phyloP scores from a whole-genome alignment of 1,140 invertebrate genomes.

The Bombus pascuorum region DNA sequence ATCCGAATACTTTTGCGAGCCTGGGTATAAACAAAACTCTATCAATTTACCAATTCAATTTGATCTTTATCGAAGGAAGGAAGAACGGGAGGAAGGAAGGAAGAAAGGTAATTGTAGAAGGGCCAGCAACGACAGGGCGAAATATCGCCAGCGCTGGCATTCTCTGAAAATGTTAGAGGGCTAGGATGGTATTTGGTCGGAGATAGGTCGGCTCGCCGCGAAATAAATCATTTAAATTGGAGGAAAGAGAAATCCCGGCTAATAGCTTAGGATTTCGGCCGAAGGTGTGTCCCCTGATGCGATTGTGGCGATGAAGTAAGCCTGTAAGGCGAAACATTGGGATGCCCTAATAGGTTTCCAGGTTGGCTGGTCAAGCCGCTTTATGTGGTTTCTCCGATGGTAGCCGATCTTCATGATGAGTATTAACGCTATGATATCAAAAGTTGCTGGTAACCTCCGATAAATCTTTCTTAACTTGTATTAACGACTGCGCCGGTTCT shows the following conservation, averaged over 20 bases:
- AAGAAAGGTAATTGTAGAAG: constrained; percentile 2
- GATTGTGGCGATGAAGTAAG: constrained; percentile 71
- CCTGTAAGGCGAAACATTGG: constrained; percentile 67
- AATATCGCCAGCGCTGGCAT: constrained; percentile 7
- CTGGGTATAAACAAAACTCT: not conserved
- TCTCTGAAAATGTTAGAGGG: constrained; percentile 23
- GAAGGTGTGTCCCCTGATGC: constrained; percentile 58
- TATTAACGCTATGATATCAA: constrained; percentile 42
- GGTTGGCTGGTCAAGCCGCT: constrained; percentile 54
- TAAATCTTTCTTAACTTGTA: constrained; percentile 48
- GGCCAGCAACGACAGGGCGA: not conserved
- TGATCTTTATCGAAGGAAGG: not conserved
- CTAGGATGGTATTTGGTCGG: constrained; percentile 39
- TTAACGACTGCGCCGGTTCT: not conserved
- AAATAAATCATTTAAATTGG: constrained; percentile 72
- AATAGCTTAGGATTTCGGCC: constrained; percentile 55
- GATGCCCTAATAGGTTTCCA: constrained; percentile 64
- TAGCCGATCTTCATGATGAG: constrained; percentile 40
- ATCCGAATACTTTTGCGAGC: not conserved
- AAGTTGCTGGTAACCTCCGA: constrained; percentile 37
- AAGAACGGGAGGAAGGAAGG: not conserved
- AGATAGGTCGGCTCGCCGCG: constrained; percentile 44
- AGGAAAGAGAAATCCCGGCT: constrained; percentile 64
- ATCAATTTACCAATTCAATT: not conserved
- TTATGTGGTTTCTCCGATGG: constrained; percentile 52